Percentiles rank a stretch among this genome's conserved stretches.
phyloP scores from a whole-genome alignment of 2,113 vertebrate genomes.

The Spilogale gracilis region DNA sequence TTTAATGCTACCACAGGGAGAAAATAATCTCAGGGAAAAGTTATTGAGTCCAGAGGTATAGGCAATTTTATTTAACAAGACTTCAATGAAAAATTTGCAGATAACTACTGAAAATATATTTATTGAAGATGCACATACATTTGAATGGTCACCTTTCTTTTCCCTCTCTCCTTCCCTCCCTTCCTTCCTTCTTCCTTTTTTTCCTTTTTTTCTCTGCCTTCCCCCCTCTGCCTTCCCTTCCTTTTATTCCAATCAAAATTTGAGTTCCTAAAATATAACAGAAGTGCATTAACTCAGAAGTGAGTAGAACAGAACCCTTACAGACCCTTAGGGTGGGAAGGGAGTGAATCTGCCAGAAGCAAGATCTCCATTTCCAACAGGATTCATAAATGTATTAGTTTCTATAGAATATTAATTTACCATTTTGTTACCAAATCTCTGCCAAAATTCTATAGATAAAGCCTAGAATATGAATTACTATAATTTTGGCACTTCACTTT shows the following conservation, averaged over 20 bases:
- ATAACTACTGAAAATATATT: not conserved
- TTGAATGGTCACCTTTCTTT: not conserved
- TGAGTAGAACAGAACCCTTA: not conserved
- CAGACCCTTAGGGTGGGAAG: not conserved
- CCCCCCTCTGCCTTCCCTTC: not conserved
- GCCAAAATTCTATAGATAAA: not conserved
- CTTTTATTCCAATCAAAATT: not conserved
- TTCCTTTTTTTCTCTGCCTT: rapidly evolving
- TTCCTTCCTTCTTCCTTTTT: not conserved
- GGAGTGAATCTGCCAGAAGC: not conserved
- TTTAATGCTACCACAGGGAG: not conserved
- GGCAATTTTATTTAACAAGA: not conserved
- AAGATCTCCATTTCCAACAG: not conserved
- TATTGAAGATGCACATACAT: not conserved
- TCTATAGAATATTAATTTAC: not conserved
- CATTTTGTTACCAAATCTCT: not conserved
- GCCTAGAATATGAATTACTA: not conserved
- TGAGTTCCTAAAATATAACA: not conserved
- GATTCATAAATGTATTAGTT: not conserved
- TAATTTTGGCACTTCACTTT: conserved; percentile 6
- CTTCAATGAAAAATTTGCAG: not conserved
- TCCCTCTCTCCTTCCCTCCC: rapidly evolving
- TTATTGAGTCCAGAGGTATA: not conserved
- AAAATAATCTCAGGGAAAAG: not conserved
- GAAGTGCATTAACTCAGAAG: not conserved